Evolutionary conservation across 2,797 vertebrate genomes (phyloP).

Genomic region (Enteromius radiatus): DNA sequence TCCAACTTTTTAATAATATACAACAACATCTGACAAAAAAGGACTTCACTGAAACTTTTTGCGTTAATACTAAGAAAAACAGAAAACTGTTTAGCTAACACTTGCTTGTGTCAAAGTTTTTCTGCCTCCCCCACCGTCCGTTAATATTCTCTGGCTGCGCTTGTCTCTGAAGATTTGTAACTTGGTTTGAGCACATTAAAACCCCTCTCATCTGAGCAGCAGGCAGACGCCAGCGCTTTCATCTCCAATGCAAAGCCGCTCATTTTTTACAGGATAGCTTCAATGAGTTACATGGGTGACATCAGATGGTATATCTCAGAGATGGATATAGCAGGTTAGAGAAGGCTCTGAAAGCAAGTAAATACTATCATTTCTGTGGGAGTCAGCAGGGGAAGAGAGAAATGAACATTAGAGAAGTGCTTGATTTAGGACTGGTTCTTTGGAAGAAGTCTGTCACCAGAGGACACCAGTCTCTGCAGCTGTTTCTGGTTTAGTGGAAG

Average conservation of each 20-base stretch:
- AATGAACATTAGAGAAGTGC: conserved; percentile 49
- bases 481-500: not conserved
- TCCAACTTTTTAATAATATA: conserved; percentile 1
- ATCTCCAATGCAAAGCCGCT: conserved; percentile 62
- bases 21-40: not conserved
- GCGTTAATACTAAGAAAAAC: not conserved
- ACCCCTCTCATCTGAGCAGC: conserved; percentile 61
- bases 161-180: conserved; percentile 74
- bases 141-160: conserved; percentile 59
- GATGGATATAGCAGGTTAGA: conserved; percentile 62
- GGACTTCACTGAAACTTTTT: not conserved
- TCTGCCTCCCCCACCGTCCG: conserved; percentile 57
- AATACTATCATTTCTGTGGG: conserved; percentile 54
- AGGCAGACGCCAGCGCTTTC: conserved; percentile 58
- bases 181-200: conserved; percentile 79
- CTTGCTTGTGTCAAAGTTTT: conserved; percentile 18
- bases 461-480: conserved; percentile 1
- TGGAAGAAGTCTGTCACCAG: conserved; percentile 10
- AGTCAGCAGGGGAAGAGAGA: conserved; percentile 55
- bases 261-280: conserved; percentile 70
- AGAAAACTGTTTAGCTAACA: not conserved
- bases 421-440: conserved; percentile 29
- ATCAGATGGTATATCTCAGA: conserved; percentile 74
- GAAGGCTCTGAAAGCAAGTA: conserved; percentile 53
- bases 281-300: conserved; percentile 76